Base-by-base conservation (phyloP, 2,888 invertebrate species). In the Synergus japonicus region DNA sequence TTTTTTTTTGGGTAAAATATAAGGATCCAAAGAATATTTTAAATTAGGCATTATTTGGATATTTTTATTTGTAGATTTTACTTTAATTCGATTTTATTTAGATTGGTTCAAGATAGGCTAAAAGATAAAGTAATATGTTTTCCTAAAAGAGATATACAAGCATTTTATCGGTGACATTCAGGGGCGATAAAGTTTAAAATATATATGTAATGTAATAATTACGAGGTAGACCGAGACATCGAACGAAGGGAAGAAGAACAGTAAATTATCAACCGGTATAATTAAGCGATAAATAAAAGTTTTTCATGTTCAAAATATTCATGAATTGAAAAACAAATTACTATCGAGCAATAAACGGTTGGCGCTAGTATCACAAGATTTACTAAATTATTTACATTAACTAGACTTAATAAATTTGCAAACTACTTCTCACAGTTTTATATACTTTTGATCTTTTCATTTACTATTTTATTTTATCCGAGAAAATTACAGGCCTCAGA, bases 141-240 rank as follows among this genome's bases (percentile, higher is more conserved):
- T 37, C 29, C 3, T 69, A 13, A 69, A 49, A 29, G 73, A 37
- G 46, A 49, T 29, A 22, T 69, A 15, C 15, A 37, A 54, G 41
- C 10, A 73, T 73, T 73, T 73, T 73, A 73, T 54, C 73, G 73
- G 29, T 49, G 73, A 73, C 73, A 54, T 73, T 73, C 73, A 73
- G 54, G 54, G 54, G 9, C 54, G 73, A 73, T 73, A 73, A 73
- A 73, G 37, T 54, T 73, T 54, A 73, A 73, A 73, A 73, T 73
- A 73, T 73, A 73, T 54, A 29, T 29, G 29, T 29, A 29, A 73
- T 73, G 69, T 69, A 73, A 73, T 73, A 73, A 73, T 73, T 73
- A 73, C 73, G 73, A 73, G 73, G 73, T 37, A 37, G 73, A 73
- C 10, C 54, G 54, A 54, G 73, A 73, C 54, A 29, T 73, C 54